Conservation (phyloP, 1,140 invertebrate species). For the Penaeus japonicus region DNA sequence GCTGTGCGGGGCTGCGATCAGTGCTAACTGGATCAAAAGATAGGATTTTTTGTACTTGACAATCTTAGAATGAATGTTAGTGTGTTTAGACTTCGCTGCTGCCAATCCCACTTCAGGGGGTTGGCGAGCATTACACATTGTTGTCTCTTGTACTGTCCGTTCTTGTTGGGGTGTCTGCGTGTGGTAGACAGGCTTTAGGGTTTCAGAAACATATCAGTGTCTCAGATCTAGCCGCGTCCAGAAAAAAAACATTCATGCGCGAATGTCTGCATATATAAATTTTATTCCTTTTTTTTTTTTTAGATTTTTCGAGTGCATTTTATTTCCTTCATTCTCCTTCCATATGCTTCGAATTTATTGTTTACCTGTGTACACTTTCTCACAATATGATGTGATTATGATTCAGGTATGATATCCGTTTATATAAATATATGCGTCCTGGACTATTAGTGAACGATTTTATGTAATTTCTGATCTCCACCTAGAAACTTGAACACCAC, state of each 20-base stretch:
- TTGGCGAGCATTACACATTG: conserved; percentile 24
- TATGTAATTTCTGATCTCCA: too few species aligned
- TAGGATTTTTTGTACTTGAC: conserved; percentile 42
- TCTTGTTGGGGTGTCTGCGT: conserved; percentile 39
- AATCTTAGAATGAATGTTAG: conserved; percentile 35
- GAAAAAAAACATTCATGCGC: conserved; percentile 10
- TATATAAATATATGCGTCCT: too few species aligned
- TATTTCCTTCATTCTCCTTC: neutral
- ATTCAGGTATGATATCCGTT: too few species aligned
- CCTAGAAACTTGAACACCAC: too few species aligned
- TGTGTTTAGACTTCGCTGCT: neutral
- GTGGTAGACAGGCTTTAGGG: conserved; percentile 34
- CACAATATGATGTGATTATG: too few species aligned
- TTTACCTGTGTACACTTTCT: too few species aligned
- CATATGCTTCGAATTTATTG: neutral
- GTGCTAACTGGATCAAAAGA: conserved; percentile 28
- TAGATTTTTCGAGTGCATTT: neutral
- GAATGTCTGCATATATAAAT: conserved; percentile 26
- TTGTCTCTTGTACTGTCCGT: conserved; percentile 36
- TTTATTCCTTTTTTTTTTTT: neutral
- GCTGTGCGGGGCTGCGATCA: conserved; percentile 13
- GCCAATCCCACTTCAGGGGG: neutral
- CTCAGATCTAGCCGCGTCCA: conserved; percentile 25
- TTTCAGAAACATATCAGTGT: conserved; percentile 43
- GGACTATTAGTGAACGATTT: too few species aligned